phyloP scores from a whole-genome alignment of 30 jellyfish, hydroid and myxozoan genomes.

The Aurelia coerulea region DNA sequence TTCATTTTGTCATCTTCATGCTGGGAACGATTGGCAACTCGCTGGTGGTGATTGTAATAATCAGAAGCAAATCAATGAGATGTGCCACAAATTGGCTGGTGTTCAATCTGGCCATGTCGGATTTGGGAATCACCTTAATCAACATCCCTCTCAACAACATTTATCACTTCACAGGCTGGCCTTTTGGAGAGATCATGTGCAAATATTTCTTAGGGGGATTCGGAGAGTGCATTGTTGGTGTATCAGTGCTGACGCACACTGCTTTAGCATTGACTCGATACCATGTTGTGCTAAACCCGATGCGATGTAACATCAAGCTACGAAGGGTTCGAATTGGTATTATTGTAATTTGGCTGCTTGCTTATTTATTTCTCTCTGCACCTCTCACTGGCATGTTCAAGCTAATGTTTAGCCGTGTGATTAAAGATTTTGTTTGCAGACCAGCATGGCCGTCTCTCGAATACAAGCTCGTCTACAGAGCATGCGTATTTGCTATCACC shows the following conservation, averaged over 20 bases:
- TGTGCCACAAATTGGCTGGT: constrained; percentile 79
- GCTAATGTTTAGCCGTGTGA: constrained; percentile 38
- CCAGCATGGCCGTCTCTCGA: constrained; percentile 64
- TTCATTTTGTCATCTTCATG: constrained; percentile 58
- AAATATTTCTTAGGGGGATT: constrained; percentile 65
- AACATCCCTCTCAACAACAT: constrained; percentile 72
- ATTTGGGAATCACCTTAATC: constrained; percentile 53
- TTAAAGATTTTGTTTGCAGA: constrained; percentile 50
- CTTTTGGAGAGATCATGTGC: constrained; percentile 72
- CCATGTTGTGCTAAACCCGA: constrained; percentile 57
- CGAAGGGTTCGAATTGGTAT: constrained; percentile 52
- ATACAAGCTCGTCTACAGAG: constrained; percentile 63
- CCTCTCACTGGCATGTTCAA: constrained; percentile 67
- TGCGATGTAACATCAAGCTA: constrained; percentile 34
- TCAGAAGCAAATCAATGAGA: constrained; percentile 30
- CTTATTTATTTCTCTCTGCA: constrained; percentile 68
- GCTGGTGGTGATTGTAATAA: constrained; percentile 43
- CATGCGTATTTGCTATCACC: constrained; percentile 53
- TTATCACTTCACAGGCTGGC: constrained; percentile 77
- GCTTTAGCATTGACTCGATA: constrained; percentile 70
- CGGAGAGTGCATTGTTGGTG: constrained; percentile 88
- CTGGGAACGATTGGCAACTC: constrained; percentile 74
- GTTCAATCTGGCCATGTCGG: constrained; percentile 70
- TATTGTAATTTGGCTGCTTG: constrained; percentile 66
- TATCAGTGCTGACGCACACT: constrained; percentile 86